phyloP scores from a whole-genome alignment of 1,140 invertebrate species.

The Cepaea nemoralis region DNA sequence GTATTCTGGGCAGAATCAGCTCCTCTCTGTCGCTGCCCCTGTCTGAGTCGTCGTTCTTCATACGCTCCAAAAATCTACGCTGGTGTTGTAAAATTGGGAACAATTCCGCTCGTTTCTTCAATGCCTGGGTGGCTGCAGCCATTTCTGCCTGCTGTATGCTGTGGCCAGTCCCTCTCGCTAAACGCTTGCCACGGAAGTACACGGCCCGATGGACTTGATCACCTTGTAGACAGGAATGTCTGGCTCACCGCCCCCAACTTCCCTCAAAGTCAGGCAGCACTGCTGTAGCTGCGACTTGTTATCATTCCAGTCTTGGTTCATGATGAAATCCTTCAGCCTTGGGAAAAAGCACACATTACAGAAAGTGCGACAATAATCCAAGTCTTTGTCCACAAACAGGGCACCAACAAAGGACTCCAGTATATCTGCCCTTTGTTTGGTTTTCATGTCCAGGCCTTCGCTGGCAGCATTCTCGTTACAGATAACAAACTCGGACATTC shows the following conservation, averaged over 20 bases:
- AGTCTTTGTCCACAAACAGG: conserved; percentile 95
- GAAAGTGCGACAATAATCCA: conserved; percentile 90
- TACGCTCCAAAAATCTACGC: too few species aligned
- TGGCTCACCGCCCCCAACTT: conserved; percentile 91
- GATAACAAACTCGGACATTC: conserved; percentile 92
- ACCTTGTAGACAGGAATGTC: conserved; percentile 98
- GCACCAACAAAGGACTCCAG: conserved; percentile 87
- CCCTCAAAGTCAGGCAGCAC: conserved; percentile 95
- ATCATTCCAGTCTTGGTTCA: conserved; percentile 99
- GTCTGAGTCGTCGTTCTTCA: too few species aligned
- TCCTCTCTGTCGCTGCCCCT: too few species aligned
- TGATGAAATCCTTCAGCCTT: conserved; percentile 83
- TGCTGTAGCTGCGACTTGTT: conserved; percentile 99
- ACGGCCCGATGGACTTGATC: conserved; percentile 94
- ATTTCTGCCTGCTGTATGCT: conserved; percentile 98
- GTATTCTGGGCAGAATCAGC: too few species aligned
- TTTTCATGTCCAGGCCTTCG: conserved; percentile 69
- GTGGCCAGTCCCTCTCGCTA: conserved; percentile 91
- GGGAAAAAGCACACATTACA: conserved; percentile 97
- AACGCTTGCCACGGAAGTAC: conserved; percentile 90
- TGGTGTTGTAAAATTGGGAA: too few species aligned
- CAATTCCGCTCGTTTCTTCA: conserved; percentile 75
- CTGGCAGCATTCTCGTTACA: conserved; percentile 77
- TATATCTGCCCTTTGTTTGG: conserved; percentile 97
- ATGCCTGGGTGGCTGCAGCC: conserved; percentile 92